Evolutionary conservation across 2,888 invertebrate genomes (phyloP), one percentile per base, ranked within the genome.

Genomic region (Rotaria magnacalcarata): DNA sequence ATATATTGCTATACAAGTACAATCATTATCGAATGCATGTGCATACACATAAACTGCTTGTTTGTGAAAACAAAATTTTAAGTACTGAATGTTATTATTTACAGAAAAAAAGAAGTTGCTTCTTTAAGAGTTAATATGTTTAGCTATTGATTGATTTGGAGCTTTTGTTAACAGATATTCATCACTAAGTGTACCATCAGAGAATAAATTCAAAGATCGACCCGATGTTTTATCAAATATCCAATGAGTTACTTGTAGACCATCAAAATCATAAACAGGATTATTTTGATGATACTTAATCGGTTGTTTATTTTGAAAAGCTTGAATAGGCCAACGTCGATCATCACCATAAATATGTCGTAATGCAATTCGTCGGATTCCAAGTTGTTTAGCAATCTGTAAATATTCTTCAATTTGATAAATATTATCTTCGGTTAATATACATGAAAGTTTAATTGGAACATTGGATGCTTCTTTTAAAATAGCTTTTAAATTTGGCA

Each of bases 261-360:
- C 67, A 19, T 67, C 67, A 67, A 67, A 67, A 67, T 67, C 67
- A 41, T 67, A 67, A 14, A 67, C 67, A 19, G 67, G 67, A 67
- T 67, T 67, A 34, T 34, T 67, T 34, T 67, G 67, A 34, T 67
- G 67, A 41, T 67, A 67, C 19, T 67, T 67, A 67, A 67, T 34
- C 19, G 67, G 67, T 34, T 67, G 34, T 67, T 67, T 67, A 67
- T 41, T 67, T 41, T 67, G 34, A 41, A 67, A 67, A 2, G 34
- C 67, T 67, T 16, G 34, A 7, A 67, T 67, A 27, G 67, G 34
- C 67, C 67, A 67, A 34, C 67, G 67, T 34, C 67, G 67, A 14
- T 34, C 19, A 34, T 67, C 67, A 14, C 34, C 67, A 67, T 34
- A 67, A 6, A 67, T 6, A 19, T 67, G 67, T 41, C 67, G 67